Conservation (phyloP, 64 coral and sea anemone genomes). For the Actinia equina region DNA sequence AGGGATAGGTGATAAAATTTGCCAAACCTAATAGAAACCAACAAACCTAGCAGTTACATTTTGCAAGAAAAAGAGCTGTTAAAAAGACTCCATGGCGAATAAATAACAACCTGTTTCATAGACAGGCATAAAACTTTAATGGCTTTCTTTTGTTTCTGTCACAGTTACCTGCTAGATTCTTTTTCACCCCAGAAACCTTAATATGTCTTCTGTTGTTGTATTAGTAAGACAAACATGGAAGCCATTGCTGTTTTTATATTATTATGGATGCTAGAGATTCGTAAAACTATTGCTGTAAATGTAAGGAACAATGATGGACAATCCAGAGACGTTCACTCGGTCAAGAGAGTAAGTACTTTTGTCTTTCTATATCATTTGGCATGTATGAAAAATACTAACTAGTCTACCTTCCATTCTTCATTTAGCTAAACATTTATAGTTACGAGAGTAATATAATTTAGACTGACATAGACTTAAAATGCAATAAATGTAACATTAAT, state of each 20-base stretch:
- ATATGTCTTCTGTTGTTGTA: background rate
- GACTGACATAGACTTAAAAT: too few relatives aligned
- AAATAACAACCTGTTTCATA: too few relatives aligned
- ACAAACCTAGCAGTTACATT: too few relatives aligned
- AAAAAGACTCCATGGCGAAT: too few relatives aligned
- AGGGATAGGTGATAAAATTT: too few relatives aligned
- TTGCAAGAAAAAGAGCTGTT: too few relatives aligned
- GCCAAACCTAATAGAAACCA: too few relatives aligned
- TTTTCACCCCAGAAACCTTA: background rate
- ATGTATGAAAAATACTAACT: too few relatives aligned
- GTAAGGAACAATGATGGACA: background rate
- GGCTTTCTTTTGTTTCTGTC: background rate
- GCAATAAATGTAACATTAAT: too few relatives aligned
- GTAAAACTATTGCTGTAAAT: background rate
- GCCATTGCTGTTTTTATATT: background rate
- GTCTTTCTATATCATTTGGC: background rate
- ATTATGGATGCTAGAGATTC: background rate
- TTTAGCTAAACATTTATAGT: too few relatives aligned
- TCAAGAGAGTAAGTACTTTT: background rate
- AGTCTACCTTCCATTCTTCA: too few relatives aligned
- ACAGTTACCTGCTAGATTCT: background rate
- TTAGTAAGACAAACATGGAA: background rate
- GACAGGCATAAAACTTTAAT: background rate
- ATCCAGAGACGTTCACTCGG: background rate
- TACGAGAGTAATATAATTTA: too few relatives aligned